These are phyloP conservation scores for Melanotus villosus DNA, from an alignment of 2,888 invertebrate genomes.

Conservation along the genomic window DNA sequence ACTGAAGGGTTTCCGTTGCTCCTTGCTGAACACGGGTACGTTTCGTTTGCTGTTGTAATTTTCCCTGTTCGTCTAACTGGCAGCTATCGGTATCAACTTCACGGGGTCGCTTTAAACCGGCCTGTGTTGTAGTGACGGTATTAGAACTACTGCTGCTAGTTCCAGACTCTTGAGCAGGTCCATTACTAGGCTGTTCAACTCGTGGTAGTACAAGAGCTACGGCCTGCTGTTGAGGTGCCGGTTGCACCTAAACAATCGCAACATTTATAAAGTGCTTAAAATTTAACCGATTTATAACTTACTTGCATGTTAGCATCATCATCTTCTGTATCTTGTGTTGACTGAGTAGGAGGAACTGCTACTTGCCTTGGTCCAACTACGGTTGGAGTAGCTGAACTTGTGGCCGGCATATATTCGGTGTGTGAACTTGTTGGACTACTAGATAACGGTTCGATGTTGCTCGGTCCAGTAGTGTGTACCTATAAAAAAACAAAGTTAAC, in stretches of 20 bases:
- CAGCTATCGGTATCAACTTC: constrained; percentile 73
- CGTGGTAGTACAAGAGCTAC: constrained; percentile 81
- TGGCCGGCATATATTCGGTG: constrained; percentile 90
- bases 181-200: constrained; percentile 75
- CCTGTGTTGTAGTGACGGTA: constrained; percentile 79
- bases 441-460: constrained; percentile 70
- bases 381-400: constrained; percentile 78
- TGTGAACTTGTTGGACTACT: constrained; percentile 82
- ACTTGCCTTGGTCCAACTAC: constrained; percentile 73
- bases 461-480: constrained; percentile 71
- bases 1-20: constrained; percentile 45
- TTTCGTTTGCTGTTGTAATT: constrained; percentile 68
- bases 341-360: constrained; percentile 76
- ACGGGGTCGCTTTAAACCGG: constrained; percentile 74
- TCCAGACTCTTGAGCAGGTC: constrained; percentile 62
- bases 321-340: constrained; percentile 72
- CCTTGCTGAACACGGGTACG: constrained; percentile 69
- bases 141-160: constrained; percentile 75
- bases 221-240: constrained; percentile 72
- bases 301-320: constrained; percentile 65
- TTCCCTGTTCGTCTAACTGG: constrained; percentile 67
- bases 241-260: constrained; percentile 48
- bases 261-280: not conserved
- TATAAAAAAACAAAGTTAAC: constrained; percentile 33
- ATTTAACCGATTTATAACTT: not conserved